These are phyloP conservation scores for Apis laboriosa DNA, from an alignment of 1,140 invertebrate genomes.

Conservation along the genomic window DNA sequence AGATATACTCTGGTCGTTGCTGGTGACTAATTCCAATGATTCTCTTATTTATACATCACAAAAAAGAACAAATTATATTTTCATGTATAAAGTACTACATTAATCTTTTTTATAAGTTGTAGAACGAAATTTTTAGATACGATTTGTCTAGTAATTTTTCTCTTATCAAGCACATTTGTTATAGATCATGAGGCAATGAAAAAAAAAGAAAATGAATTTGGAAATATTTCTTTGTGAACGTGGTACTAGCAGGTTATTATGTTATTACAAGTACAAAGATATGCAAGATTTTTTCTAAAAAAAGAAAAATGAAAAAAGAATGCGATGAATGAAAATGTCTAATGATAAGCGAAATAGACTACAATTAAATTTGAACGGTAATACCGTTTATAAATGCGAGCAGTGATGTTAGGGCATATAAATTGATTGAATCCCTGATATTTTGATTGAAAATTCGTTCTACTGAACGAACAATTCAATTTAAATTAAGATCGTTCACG, in stretches of 20 bases:
- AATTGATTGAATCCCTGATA: slow-evolving; percentile 25
- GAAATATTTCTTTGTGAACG: slow-evolving; percentile 14
- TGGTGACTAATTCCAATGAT: slow-evolving; percentile 76
- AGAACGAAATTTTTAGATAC: slow-evolving; percentile 71
- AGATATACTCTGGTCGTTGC: slow-evolving; percentile 81
- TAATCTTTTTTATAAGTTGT: slow-evolving; percentile 59
- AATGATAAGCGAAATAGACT: slow-evolving; percentile 32
- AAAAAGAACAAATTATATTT: slow-evolving; percentile 57
- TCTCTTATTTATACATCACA: slow-evolving; percentile 64
- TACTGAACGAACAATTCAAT: slow-evolving; percentile 22
- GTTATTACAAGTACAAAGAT: slow-evolving; percentile 58
- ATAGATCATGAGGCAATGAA: slow-evolving; percentile 29
- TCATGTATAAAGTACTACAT: slow-evolving; percentile 58
- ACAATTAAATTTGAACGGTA: slow-evolving; percentile 17
- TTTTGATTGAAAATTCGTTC: slow-evolving; percentile 42
- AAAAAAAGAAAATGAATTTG: slow-evolving; percentile 21
- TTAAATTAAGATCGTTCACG: slow-evolving; percentile 36
- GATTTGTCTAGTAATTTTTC: slow-evolving; percentile 29
- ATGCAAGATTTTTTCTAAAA: slow-evolving; percentile 43
- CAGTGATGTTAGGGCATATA: slow-evolving; percentile 39
- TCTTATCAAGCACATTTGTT: slow-evolving; percentile 17
- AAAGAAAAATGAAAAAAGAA: slow-evolving; percentile 17
- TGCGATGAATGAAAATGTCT: slow-evolving; percentile 2
- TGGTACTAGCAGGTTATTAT: slow-evolving; percentile 36
- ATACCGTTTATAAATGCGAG: slow-evolving; percentile 34